Base-by-base conservation (phyloP, 2,888 invertebrate genomes). In the Watsonalla binaria region DNA sequence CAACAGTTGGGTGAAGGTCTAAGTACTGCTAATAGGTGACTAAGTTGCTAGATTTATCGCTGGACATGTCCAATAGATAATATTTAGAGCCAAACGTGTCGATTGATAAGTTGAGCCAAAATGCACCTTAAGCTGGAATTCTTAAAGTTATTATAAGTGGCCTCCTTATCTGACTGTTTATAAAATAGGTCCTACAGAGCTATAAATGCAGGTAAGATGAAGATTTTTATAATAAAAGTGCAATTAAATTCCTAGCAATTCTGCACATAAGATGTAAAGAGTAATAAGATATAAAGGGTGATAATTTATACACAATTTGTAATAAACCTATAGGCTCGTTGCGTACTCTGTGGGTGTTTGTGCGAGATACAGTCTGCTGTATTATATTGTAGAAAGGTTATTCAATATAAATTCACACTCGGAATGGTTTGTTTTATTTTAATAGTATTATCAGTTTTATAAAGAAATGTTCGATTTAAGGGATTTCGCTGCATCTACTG, bases 331-430 rank as follows among this genome's bases (percentile, higher is more conserved):
- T 14, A 13, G 49, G 51, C 53, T 51, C 53, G 50, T 37, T 51
- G 52, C 47, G 51, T 61, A 58, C 55, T 58, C 56, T 61, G 58
- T 61, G 56, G 54, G 58, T 54, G 52, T 62, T 60, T 60, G 63
- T 64, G 60, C 71, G 80, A 72, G 74, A 77, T 81, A 78, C 83
- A 81, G 80, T 80, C 82, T 80, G 82, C 80, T 89, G 86, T 88
- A 86, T 84, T 74, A 79, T 85, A 86, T 83, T 87, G 86, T 89
- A 88, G 89, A 86, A 83, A 86, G 78, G 79, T 86, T 85, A 86
- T 85, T 86, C 83, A 87, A 86, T 89, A 89, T 86, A 89, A 88
- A 88, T 86, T 86, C 87, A 89, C 88, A 86, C 83, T 76, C 72
- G 68, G 71, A 66, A 60, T 57, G 54, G 61, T 61, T 53, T 75